Evolutionary conservation across 1,140 invertebrate genomes (phyloP), one percentile per base, ranked within the genome.

Genomic region (Gryon sp.): DNA sequence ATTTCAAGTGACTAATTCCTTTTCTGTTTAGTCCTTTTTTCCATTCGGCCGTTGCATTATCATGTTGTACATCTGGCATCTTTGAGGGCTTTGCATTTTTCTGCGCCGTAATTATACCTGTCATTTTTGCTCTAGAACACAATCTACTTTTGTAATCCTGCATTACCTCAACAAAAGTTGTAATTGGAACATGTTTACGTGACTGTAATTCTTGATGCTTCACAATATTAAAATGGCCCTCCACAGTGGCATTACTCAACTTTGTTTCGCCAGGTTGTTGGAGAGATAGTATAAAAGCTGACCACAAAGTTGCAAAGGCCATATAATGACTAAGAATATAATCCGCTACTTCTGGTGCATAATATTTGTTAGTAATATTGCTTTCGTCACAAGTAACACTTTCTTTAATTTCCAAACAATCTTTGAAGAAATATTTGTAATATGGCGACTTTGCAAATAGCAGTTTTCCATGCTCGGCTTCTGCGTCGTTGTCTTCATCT

Each of bases 171-270:
- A 14, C 11, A 20, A 30, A 36, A 1, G 12, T 2, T 4, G 36
- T 2, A 19, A 40, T 19, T 2, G 2, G 1, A 19, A 4, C 9
- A 40, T 40, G 18, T n/a, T 19, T 40, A 2, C 6, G 7, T 38
- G 52, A 57, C 0, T 57, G 18, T 6, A 57, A 20, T 16, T 9
- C 11, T 12, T 43, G 0, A 8, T 66, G 20, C 20, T 68, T 68
- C 6, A 57, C 24, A 9, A 66, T 55, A 12, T 38, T 34, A 9
- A 66, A 66, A 26, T 41, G 15, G 0, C 63, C 63, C 38, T 68
- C 63, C 1, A 68, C 43, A n/a, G 52, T 20, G 5, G 63, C 52
- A 28, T 68, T 68, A 12, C 63, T 57, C 4, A 57, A 18, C 18
- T 36, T 66, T 0, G 20, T 2, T 20, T 36, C 32, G 1, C 15